A percentile compares a stretch with the other conserved stretches of the same genome.
Evolutionary conservation across 1,140 invertebrate species (phyloP).

Genomic region (Metopolophium dirhodum): DNA sequence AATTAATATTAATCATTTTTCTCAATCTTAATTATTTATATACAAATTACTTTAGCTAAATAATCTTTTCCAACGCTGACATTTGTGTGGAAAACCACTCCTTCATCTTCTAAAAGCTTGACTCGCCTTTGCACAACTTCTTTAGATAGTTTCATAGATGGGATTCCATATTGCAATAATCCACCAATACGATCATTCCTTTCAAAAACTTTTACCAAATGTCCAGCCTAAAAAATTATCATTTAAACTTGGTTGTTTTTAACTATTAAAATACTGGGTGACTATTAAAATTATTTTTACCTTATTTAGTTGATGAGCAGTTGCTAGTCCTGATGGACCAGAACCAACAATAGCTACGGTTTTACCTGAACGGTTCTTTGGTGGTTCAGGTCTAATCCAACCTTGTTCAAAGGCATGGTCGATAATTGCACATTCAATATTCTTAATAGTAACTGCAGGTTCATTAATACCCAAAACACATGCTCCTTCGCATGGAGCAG

Average conservation of each 20-base stretch:
- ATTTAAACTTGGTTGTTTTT: background rate
- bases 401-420: conserved; percentile 97
- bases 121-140: conserved; percentile 90
- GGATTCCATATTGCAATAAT: conserved; percentile 95
- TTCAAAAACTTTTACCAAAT: conserved; percentile 94
- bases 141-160: conserved; percentile 96
- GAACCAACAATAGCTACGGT: conserved; percentile 93
- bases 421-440: conserved; percentile 98
- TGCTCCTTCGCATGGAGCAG: conserved; percentile 97
- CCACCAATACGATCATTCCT: conserved; percentile 95
- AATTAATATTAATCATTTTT: conserved; percentile 24
- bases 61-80: conserved; percentile 92
- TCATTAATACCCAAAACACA: conserved; percentile 97
- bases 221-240: conserved; percentile 71
- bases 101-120: conserved; percentile 86
- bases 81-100: conserved; percentile 89
- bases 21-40: background rate
- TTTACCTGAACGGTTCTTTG: conserved; percentile 78
- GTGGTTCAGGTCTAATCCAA: conserved; percentile 87
- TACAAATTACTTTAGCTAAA: conserved; percentile 70
- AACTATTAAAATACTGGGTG: background rate
- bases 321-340: conserved; percentile 93
- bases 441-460: conserved; percentile 97
- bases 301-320: conserved; percentile 97
- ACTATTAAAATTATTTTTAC: conserved; percentile 64